These are phyloP conservation scores for Pantala flavescens DNA, from an alignment of 1,140 invertebrate species.

Conservation along the genomic window DNA sequence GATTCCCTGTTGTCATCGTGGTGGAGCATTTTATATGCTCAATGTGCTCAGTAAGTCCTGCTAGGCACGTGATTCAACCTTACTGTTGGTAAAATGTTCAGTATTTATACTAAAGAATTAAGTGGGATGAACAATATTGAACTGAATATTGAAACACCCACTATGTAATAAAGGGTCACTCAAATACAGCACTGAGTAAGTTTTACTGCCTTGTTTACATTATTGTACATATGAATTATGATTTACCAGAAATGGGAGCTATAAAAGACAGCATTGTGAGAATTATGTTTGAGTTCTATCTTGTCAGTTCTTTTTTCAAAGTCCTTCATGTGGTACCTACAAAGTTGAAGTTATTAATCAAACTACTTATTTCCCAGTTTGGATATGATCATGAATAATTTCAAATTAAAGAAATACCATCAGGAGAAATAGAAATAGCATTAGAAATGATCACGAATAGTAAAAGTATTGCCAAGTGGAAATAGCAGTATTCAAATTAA, in stretches of 20 bases:
- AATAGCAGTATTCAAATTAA: too few species aligned
- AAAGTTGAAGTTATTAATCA: too few species aligned
- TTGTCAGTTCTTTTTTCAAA: too few species aligned
- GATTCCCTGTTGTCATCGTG: conserved; percentile 13
- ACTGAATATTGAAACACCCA: background rate
- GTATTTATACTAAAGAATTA: conserved; percentile 16
- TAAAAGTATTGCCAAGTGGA: too few species aligned
- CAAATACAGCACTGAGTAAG: conserved; percentile 12
- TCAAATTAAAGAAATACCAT: too few species aligned
- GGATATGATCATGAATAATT: too few species aligned
- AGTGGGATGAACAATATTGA: conserved; percentile 13
- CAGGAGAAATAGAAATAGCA: too few species aligned
- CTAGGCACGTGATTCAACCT: conserved; percentile 16
- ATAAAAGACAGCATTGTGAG: too few species aligned
- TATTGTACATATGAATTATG: background rate
- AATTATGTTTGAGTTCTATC: too few species aligned
- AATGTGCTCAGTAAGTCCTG: conserved; percentile 16
- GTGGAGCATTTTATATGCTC: conserved; percentile 16
- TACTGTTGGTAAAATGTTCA: conserved; percentile 17
- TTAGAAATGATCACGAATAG: too few species aligned
- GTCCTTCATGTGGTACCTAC: too few species aligned
- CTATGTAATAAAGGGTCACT: conserved; percentile 17
- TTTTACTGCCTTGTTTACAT: conserved; percentile 13
- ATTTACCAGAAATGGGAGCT: background rate
- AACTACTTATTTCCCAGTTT: too few species aligned